Evolutionary conservation across 2,113 vertebrate genomes (phyloP).

Genomic region (Microcebus jonahi): DNA sequence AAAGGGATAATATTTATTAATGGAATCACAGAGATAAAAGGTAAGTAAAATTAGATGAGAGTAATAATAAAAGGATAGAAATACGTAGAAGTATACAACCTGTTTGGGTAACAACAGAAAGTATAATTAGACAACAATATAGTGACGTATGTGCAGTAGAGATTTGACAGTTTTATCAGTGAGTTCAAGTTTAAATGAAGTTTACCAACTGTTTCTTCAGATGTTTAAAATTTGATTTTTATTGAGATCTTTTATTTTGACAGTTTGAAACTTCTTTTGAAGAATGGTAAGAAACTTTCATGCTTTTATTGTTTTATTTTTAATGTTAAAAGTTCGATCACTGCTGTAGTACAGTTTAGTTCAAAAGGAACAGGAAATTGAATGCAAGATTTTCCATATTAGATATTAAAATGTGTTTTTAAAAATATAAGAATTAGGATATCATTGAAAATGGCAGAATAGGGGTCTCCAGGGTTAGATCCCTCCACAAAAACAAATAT

Average conservation of each 20-base stretch:
- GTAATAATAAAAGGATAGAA: background rate
- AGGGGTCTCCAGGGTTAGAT: background rate
- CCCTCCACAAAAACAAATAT: background rate
- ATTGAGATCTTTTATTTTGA: slow-evolving; percentile 60
- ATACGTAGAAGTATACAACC: background rate
- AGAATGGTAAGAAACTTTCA: slow-evolving; percentile 70
- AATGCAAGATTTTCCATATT: background rate
- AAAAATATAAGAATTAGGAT: background rate
- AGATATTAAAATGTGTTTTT: background rate
- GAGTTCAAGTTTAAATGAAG: slow-evolving; percentile 19
- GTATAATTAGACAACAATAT: background rate
- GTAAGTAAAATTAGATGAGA: background rate
- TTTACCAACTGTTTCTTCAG: background rate
- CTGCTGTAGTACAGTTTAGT: background rate
- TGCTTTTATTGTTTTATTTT: background rate
- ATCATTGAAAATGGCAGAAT: background rate
- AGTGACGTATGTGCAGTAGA: background rate
- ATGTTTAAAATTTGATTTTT: slow-evolving; percentile 46
- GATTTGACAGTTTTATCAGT: background rate
- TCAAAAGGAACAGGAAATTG: background rate
- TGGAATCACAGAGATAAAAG: background rate
- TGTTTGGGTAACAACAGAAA: background rate
- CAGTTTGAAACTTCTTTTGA: slow-evolving; percentile 72
- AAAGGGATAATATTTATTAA: background rate
- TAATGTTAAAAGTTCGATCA: slow-evolving; percentile 24